Base-by-base conservation (phyloP, 2,888 invertebrate species). In the Cheilosia variabilis region DNA sequence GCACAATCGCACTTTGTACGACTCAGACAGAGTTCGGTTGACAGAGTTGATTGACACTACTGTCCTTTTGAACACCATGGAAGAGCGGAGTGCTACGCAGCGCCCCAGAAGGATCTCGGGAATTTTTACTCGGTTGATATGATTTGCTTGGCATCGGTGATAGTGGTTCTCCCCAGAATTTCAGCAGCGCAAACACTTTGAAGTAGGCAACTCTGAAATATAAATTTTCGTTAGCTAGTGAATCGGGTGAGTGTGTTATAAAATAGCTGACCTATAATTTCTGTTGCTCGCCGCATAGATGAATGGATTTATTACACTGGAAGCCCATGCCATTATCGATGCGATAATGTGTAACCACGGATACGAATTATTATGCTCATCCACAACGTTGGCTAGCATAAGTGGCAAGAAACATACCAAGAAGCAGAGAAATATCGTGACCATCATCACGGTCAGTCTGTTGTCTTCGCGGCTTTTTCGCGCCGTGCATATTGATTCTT, bases 211-310 rank as follows among this genome's bases (percentile, higher is more conserved):
- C 90, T 84, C 92, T 92, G 69, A 63, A 63, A 41, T 27, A 24
- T 19, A 55, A 45, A 41, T 9, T 24, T 27, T 31, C 7, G 24
- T 53, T 41, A n/a, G 31, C 10, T 2, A 37, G 9, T 10, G 50
- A 24, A 37, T 19, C 3, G 17, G 19, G 19, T 5, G 2, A 7
- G 41, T 6, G 7, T 45, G 17, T 31, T 9, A 31, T 31, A n/a
- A n/a, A n/a, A n/a, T n/a, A 9, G 31, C 31, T 31, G 31, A 92
- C 92, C 95, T 93, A 90, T 98, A 98, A 89, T 97, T 96, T 87
- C 96, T 94, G 91, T 97, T 98, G 88, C 97, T 97, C 7, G 96
- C 96, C 4, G 97, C 97, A 92, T 98, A 98, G 87, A 98, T 97
- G 86, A 98, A 94, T 0, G 98, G 98, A 92, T 98, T 98, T 88